Base-by-base conservation (phyloP, 2,797 vertebrate genomes). In the Coranthus polyacanthus region DNA sequence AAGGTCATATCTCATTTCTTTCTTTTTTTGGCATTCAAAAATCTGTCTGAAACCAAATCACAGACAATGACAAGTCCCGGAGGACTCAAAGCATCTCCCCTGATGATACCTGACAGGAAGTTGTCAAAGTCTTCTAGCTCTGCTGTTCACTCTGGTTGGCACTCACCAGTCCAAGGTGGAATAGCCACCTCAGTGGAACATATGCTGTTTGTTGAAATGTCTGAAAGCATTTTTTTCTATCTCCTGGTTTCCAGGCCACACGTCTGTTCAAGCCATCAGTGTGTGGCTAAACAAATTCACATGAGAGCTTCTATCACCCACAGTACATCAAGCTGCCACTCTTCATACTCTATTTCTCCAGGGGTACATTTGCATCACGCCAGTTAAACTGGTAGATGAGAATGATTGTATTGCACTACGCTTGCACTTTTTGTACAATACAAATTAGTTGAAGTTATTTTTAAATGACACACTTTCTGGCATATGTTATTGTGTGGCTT, bases 181-280 rank as follows among this genome's bases (percentile, higher is more conserved):
- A 90, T 92, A 89, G 82, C 87, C 88, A 89, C 73, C 86, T 88
- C 87, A 70, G 90, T 83, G 89, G 90, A 93, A 90, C 93, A 94
- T 94, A 92, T 94, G 94, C 92, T 94, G 90, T 93, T 92, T 94
- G 87, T 93, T 85, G 81, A 86, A 91, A 90, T 79, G 86, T 85
- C 86, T 85, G 82, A 83, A 69, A 88, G 79, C 78, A 38, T 53
- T 38, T 61, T 43, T 26, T 16, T 53, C 68, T 43, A 64, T 70
- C 71, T 81, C 47, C 82, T 84, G 68, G 67, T 88, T 88, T 91
- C 75, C 83, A 87, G 87, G 84, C 86, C 86, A 80, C 85, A 81
- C 68, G 85, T 92, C 91, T 94, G 92, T 92, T 93, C 79, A 88
- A 92, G 80, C 82, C 88, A 88, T 92, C 87, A 88, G 86, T 13